phyloP scores from a whole-genome alignment of 2,113 vertebrate species.

The Seriola dumerili region DNA sequence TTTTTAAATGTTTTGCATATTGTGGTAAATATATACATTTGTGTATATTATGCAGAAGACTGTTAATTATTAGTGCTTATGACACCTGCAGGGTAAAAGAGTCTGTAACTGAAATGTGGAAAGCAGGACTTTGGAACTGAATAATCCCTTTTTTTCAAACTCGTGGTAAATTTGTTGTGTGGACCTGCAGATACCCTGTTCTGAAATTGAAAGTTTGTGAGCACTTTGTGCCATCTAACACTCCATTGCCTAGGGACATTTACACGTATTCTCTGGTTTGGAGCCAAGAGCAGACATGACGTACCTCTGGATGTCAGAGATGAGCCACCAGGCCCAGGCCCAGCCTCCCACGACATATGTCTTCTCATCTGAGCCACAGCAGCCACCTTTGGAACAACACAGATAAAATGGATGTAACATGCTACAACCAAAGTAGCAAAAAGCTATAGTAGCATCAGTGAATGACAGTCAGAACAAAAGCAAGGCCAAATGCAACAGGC shows the following conservation, averaged over 20 bases:
- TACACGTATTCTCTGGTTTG: not conserved
- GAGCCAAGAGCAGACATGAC: slow-evolving; percentile 32
- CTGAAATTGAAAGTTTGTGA: not conserved
- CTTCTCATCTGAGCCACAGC: slow-evolving; percentile 93
- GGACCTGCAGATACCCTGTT: not conserved
- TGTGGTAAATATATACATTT: too few species aligned
- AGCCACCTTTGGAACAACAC: slow-evolving; percentile 88
- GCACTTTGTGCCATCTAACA: not conserved
- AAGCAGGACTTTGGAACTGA: not conserved
- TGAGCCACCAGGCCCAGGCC: slow-evolving; percentile 98
- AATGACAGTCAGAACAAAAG: too few species aligned
- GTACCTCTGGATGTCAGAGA: slow-evolving; percentile 96
- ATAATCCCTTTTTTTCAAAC: too few species aligned
- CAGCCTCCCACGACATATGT: slow-evolving; percentile 95
- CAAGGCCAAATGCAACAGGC: not conserved
- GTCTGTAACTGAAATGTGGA: not conserved
- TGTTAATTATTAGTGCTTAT: not conserved
- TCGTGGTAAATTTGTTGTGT: not conserved
- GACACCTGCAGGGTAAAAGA: not conserved
- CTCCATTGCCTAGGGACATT: not conserved
- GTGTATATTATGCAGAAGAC: not conserved
- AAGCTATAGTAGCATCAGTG: not conserved
- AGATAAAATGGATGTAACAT: slow-evolving; percentile 22
- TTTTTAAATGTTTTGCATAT: too few species aligned
- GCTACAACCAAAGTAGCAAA: not conserved